phyloP scores from a whole-genome alignment of 2,888 invertebrate species.

The Bombylius discolor region DNA sequence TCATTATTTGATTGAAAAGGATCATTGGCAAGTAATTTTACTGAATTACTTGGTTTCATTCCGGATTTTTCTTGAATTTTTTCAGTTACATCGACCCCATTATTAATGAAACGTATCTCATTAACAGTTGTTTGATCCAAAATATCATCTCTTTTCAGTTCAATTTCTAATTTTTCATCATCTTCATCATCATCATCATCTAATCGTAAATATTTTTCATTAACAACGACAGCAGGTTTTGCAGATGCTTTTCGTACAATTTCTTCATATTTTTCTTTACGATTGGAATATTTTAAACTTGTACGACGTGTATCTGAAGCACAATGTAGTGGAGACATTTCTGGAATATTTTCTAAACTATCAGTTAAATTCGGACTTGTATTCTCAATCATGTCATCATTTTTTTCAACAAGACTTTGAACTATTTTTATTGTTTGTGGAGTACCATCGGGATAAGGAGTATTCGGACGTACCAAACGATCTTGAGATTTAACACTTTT shows the following conservation, averaged over 20 bases:
- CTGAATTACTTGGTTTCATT: neutral
- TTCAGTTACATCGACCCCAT: slow-evolving; percentile 33
- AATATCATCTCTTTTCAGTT: slow-evolving; percentile 29
- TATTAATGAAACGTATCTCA: slow-evolving; percentile 35
- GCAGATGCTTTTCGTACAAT: slow-evolving; percentile 2
- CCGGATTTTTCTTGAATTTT: slow-evolving; percentile 18
- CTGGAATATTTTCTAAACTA: slow-evolving; percentile 25
- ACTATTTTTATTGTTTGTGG: slow-evolving; percentile 21
- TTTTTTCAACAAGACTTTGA: neutral
- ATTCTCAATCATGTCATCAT: slow-evolving; percentile 23
- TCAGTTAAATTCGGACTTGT: slow-evolving; percentile 25
- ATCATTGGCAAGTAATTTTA: neutral
- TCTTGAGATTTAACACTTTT: slow-evolving; percentile 15
- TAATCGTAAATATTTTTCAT: neutral
- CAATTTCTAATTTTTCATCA: slow-evolving; percentile 30
- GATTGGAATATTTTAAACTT: slow-evolving; percentile 5
- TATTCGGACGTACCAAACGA: slow-evolving; percentile 25
- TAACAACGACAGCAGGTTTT: neutral
- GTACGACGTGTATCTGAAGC: neutral
- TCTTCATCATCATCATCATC: slow-evolving; percentile 23
- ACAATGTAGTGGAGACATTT: neutral
- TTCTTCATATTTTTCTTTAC: slow-evolving; percentile 2
- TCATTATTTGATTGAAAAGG: neutral
- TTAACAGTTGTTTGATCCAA: slow-evolving; percentile 27
- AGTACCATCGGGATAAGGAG: slow-evolving; percentile 30